Percentiles rank a stretch among this genome's conserved stretches.
Conservation (phyloP, 2,797 vertebrate species). For the Poecilia wingei region DNA sequence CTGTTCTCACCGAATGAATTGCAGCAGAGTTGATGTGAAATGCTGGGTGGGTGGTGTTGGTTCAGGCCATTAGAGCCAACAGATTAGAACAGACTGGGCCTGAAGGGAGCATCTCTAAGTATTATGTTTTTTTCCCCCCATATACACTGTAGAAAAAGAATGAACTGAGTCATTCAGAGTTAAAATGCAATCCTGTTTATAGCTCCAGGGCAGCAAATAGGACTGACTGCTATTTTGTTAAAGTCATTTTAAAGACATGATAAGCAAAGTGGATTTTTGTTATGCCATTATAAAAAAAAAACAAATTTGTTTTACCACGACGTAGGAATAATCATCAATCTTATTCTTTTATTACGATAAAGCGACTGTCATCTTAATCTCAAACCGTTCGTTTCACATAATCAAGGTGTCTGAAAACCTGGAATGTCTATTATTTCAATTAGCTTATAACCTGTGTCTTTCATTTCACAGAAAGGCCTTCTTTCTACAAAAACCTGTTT, state of each 20-base stretch:
- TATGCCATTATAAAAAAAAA: background rate
- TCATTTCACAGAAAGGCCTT: background rate
- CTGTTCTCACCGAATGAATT: background rate
- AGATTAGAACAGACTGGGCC: background rate
- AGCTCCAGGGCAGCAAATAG: background rate
- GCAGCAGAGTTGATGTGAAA: background rate
- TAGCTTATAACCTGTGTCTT: background rate
- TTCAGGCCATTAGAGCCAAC: background rate
- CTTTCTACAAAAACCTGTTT: constrained; percentile 30
- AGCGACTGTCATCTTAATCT: background rate
- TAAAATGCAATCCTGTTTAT: background rate
- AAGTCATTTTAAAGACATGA: background rate
- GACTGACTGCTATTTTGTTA: background rate
- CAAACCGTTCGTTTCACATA: background rate
- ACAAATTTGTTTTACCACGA: background rate
- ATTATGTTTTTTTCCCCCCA: background rate
- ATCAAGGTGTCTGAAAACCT: background rate
- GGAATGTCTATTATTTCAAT: background rate
- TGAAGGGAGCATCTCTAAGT: background rate
- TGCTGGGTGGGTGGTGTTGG: background rate
- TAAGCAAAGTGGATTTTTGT: background rate
- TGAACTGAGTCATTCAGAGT: background rate
- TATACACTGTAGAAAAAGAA: background rate
- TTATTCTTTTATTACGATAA: background rate
- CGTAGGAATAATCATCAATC: background rate